Conservation (phyloP, 1,140 invertebrate genomes). For the Danaus plexippus region DNA sequence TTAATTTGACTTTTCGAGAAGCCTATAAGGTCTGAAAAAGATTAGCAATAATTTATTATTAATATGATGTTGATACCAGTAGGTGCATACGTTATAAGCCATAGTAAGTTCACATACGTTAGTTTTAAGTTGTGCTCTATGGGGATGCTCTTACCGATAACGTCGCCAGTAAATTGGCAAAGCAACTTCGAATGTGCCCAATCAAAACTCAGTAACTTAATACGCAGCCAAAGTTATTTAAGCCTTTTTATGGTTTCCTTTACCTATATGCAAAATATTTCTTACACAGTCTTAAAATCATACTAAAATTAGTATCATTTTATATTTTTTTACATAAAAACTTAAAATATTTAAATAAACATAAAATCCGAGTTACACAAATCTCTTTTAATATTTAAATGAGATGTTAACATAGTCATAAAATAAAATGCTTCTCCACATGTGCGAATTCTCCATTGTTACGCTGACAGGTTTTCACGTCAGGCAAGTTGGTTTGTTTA, state of each 20-base stretch:
- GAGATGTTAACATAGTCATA: constrained; percentile 24
- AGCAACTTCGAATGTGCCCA: constrained; percentile 41
- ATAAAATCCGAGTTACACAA: constrained; percentile 11
- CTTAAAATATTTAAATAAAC: too few species aligned
- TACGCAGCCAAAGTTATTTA: constrained; percentile 9
- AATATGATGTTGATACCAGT: constrained; percentile 16
- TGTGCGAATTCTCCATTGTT: constrained; percentile 26
- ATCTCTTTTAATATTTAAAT: constrained; percentile 21
- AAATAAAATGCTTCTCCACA: constrained; percentile 22
- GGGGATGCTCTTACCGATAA: constrained; percentile 37
- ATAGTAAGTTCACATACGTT: constrained; percentile 26
- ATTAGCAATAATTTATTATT: too few species aligned
- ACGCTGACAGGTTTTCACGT: constrained; percentile 20
- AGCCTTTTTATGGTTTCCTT: too few species aligned
- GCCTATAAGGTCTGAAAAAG: too few species aligned
- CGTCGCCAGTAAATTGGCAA: constrained; percentile 46
- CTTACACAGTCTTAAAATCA: too few species aligned
- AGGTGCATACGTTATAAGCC: constrained; percentile 29
- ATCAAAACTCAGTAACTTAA: constrained; percentile 35
- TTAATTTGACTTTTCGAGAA: too few species aligned
- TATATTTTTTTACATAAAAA: too few species aligned
- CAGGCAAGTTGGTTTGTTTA: constrained; percentile 19
- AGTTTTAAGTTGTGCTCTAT: constrained; percentile 34
- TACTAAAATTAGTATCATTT: too few species aligned
- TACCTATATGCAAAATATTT: too few species aligned